Evolutionary conservation across 1,140 invertebrate species (phyloP).

Genomic region (Papilio glaucus): DNA sequence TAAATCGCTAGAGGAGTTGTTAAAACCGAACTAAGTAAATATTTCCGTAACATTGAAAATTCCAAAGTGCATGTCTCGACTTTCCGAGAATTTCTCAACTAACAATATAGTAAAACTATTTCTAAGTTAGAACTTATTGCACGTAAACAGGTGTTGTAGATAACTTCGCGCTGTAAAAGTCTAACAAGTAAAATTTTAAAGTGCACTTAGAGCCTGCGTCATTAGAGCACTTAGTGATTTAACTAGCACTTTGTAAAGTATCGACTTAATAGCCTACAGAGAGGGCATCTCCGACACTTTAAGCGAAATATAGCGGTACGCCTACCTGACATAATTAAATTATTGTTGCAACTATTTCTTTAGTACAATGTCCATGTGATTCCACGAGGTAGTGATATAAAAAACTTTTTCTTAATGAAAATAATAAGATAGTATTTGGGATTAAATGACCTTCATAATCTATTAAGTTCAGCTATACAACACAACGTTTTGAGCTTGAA

Average conservation of each 20-base stretch:
- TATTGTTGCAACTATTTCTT: not conserved
- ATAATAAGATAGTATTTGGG: no score
- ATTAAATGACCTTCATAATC: no score
- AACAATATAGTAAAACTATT: not conserved
- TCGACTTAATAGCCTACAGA: slow-evolving; percentile 1
- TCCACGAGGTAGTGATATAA: no score
- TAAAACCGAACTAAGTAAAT: not conserved
- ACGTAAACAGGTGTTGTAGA: slow-evolving; percentile 11
- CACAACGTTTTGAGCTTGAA: no score
- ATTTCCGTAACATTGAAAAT: slow-evolving; percentile 8
- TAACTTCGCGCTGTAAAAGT: slow-evolving; percentile 8
- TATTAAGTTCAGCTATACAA: no score
- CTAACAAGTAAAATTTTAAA: slow-evolving; percentile 2
- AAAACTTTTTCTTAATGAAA: no score
- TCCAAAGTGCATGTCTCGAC: not conserved
- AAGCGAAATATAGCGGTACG: not conserved
- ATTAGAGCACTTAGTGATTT: slow-evolving; percentile 27
- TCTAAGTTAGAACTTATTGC: not conserved
- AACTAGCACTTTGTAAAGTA: slow-evolving; percentile 10
- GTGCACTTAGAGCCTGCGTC: not conserved
- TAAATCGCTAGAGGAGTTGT: not conserved
- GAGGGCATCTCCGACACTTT: slow-evolving; percentile 5
- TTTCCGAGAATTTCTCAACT: slow-evolving; percentile 2
- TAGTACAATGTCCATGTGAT: no score
- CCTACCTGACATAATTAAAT: not conserved